Base-by-base conservation (phyloP, 2,113 vertebrate species). In the Micromys minutus region DNA sequence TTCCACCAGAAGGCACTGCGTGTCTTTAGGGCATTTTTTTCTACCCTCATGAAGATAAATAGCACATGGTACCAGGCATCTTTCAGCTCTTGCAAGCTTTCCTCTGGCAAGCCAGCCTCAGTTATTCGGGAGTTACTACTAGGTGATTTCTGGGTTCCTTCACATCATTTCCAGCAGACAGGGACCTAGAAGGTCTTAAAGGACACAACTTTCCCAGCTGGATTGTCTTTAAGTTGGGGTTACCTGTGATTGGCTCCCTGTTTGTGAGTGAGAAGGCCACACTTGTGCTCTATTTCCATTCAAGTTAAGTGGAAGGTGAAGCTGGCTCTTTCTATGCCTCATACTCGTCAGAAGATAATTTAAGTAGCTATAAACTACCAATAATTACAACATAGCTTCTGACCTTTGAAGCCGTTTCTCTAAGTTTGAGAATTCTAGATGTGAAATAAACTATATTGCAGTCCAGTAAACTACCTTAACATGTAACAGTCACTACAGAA, bases 161-260 rank as follows among this genome's bases (percentile, higher is more conserved):
- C 22, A 36, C 19, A 4, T 65, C 2, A 1, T 11, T 50, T 69
- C 45, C 24, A 31, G 59, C 0, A 7, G 1, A 22, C 1, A 2
- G 0, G 45, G 7, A 55, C 0, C 0, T 24, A 34, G 9, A 7
- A 16, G 34, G 5, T 34, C 6, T 29, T 16, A 29, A 36, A 26
- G 85, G 26, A 71, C 65, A 71, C n/a, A 55, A 36, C 5, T 59
- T 36, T 50, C 42, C 80, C 24, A 63, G 19, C 16, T 26, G 67
- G 15, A 55, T 45, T 74, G 39, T 50, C 52, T 47, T 57, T 42
- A 19, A 10, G 7, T 59, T 45, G 45, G 29, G 17, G n/a, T 59
- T 75, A 34, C 10, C 90, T 92, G 22, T 88, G 50, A 88, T 7
- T 57, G 50, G 7, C 22, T 3, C 16, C 34, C 47, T 9, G n/a